Evolutionary conservation across 2,113 vertebrate genomes (phyloP).

Genomic region (Noturus placidus): DNA sequence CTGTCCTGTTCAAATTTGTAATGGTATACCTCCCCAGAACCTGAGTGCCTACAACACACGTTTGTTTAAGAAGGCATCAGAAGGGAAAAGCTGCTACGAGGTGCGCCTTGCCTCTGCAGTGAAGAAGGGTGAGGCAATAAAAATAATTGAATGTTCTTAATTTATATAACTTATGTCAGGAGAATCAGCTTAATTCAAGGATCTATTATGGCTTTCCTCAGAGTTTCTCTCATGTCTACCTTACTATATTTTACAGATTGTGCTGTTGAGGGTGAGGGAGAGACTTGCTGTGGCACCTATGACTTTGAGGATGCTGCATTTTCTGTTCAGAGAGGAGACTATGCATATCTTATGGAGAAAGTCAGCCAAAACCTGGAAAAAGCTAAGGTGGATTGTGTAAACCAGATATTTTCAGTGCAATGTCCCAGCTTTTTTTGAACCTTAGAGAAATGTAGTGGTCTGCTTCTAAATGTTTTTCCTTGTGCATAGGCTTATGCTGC

Average conservation of each 20-base stretch:
- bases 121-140: slow-evolving; percentile 73
- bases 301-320: slow-evolving; percentile 79
- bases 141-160: not conserved
- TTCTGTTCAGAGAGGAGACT: slow-evolving; percentile 83
- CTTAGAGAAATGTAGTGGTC: not conserved
- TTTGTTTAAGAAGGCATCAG: slow-evolving; percentile 78
- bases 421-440: not conserved
- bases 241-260: slow-evolving; percentile 65
- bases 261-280: slow-evolving; percentile 68
- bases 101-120: slow-evolving; percentile 87
- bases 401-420: too few species aligned
- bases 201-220: not conserved
- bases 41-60: slow-evolving; percentile 90
- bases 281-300: slow-evolving; percentile 72
- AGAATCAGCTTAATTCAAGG: not conserved
- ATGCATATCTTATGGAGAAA: slow-evolving; percentile 80
- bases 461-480: not conserved
- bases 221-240: not conserved
- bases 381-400: slow-evolving; percentile 73
- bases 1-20: not conserved
- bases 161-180: not conserved
- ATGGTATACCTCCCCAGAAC: slow-evolving; percentile 69
- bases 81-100: slow-evolving; percentile 76
- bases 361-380: slow-evolving; percentile 79
- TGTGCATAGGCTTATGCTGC: slow-evolving; percentile 74